A percentile compares a stretch with the other conserved stretches of the same genome.
Conservation (phyloP, 2,113 vertebrate genomes). For the Fulmarus glacialis region DNA sequence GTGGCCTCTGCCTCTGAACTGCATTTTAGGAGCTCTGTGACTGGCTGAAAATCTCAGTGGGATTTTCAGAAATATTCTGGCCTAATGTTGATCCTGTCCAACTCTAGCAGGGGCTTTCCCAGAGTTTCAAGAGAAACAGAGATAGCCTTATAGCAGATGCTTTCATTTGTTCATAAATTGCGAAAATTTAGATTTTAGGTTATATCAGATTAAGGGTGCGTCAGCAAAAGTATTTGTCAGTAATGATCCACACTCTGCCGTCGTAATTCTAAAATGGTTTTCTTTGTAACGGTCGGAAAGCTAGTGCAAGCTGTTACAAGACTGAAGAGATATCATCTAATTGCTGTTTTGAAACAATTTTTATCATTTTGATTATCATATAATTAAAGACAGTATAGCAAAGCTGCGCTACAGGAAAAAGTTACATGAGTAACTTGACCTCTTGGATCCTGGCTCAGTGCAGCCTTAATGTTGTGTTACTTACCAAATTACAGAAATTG, state of each 20-base stretch:
- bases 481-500: neutral
- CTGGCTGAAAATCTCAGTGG: neutral
- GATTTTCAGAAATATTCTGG: neutral
- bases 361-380: neutral
- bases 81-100: neutral
- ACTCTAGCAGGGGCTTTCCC: neutral
- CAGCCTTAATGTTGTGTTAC: neutral
- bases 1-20: neutral
- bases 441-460: neutral
- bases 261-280: neutral
- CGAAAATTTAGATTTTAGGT: neutral
- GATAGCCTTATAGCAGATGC: neutral
- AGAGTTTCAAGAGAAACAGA: neutral
- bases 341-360: neutral
- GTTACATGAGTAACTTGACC: neutral
- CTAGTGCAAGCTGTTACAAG: neutral
- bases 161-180: neutral
- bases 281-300: neutral
- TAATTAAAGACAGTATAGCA: neutral
- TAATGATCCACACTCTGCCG: neutral
- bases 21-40: neutral
- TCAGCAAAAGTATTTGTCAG: neutral
- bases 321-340: neutral
- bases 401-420: neutral
- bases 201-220: neutral